These are phyloP conservation scores for Cettia cetti DNA, from an alignment of 2,113 vertebrate genomes.

Conservation along the genomic window DNA sequence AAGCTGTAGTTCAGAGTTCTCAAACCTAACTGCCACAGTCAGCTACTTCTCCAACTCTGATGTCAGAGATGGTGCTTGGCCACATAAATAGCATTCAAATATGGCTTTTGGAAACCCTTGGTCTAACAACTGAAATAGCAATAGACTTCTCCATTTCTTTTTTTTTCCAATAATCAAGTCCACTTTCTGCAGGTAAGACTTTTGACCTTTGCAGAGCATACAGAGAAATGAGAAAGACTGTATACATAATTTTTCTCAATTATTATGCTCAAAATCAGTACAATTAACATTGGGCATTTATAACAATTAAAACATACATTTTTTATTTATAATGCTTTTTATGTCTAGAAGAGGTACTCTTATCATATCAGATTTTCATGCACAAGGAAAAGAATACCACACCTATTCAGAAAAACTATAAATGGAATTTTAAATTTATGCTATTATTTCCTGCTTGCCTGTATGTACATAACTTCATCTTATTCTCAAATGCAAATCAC, in stretches of 20 bases:
- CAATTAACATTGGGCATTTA: not conserved
- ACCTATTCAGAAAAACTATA: not conserved
- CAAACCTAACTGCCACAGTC: not conserved
- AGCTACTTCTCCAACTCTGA: not conserved
- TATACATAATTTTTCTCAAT: accelerated
- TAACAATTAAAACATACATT: not conserved
- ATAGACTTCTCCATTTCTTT: not conserved
- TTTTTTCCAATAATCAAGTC: not conserved
- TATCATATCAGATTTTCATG: not conserved
- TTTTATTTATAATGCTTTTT: not conserved
- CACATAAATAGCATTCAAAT: not conserved
- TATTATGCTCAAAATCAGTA: not conserved
- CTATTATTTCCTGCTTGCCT: not conserved
- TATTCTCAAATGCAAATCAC: not conserved
- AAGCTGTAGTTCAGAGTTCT: not conserved
- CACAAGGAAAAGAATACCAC: not conserved
- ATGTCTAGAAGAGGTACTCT: not conserved
- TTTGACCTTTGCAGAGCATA: not conserved
- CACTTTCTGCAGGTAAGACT: not conserved
- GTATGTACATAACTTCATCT: not conserved
- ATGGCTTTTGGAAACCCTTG: not conserved
- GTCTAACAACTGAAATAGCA: not conserved
- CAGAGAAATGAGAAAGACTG: not conserved
- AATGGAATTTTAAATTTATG: not conserved
- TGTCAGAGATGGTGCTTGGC: not conserved